Evolutionary conservation across 2,888 invertebrate species (phyloP), one percentile per base, ranked within the genome.

Genomic region (Anodontia alba): DNA sequence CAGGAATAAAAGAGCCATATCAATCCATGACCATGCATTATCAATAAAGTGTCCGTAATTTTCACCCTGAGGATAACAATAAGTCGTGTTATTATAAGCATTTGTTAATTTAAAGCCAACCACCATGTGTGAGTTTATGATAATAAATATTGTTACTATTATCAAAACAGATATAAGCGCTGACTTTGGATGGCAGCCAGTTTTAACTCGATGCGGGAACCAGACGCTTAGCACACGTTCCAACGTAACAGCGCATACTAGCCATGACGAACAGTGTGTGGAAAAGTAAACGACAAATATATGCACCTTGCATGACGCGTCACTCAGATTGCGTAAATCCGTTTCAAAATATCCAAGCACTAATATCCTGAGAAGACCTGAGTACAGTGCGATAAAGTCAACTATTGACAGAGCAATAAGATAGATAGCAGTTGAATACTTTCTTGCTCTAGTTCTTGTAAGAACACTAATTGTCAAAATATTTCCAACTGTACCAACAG

Each of bases 11-110:
- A 73, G 15, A 15, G 49, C 8, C 36, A 73, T 49, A 29, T 73
- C 73, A 29, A 73, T 57, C 73, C 73, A 73, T 36, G 73, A 57
- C 73, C 73, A 73, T 12, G n/a, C 49, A 23, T 73, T 57, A 23
- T 36, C 33, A n/a, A 73, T 36, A 23, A 73, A 73, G 7, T 36
- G 10, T 26, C 8, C 29, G 23, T 73, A 49, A 12, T 57, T 54
- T 1, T 38, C 38, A 38, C n/a, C 29, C 2, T 42, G 42, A 20
- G 69, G 69, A 42, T 23, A 8, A 33, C 69, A 69, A 17, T 42
- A 42, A n/a, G 69, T 42, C 23, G 8, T 38, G 29, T 69, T 69
- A 17, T 69, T 43, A 46, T 12, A 42, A 69, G 26, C 43, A 8
- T 10, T 42, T n/a, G 3, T 2, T 29, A 69, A n/a, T 1, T 20